Evolutionary conservation across 2,888 invertebrate genomes (phyloP).

Genomic region (Tenthredo mesomela): DNA sequence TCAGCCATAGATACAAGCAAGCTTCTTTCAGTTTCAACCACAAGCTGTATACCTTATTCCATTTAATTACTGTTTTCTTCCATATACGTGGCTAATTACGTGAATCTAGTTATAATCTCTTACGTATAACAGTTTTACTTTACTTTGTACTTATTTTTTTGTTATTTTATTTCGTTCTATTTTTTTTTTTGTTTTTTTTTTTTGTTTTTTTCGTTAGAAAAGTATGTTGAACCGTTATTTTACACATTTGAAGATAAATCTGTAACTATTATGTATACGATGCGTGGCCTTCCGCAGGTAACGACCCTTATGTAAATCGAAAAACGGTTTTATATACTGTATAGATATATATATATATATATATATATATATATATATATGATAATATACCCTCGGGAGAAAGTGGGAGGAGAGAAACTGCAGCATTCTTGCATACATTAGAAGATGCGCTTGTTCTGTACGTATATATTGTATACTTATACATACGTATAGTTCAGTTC

Average conservation of each 20-base stretch:
- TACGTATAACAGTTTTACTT: neutral
- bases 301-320: constrained; percentile 23
- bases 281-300: neutral
- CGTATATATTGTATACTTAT: neutral
- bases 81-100: neutral
- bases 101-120: neutral
- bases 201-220: neutral
- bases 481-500: neutral
- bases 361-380: neutral
- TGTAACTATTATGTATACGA: neutral
- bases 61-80: neutral
- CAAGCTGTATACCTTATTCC: neutral
- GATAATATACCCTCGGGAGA: constrained; percentile 35
- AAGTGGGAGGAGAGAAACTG: constrained; percentile 49
- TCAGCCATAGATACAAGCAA: neutral
- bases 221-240: neutral
- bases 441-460: constrained; percentile 17
- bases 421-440: constrained; percentile 50
- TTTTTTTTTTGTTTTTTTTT: neutral
- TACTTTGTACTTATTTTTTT: neutral
- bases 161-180: too few species aligned
- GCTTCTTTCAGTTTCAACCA: neutral
- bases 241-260: neutral
- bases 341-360: neutral
- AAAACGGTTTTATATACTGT: constrained; percentile 1